Conservation (phyloP, 2,113 vertebrate species). For the Zapornia atra region DNA sequence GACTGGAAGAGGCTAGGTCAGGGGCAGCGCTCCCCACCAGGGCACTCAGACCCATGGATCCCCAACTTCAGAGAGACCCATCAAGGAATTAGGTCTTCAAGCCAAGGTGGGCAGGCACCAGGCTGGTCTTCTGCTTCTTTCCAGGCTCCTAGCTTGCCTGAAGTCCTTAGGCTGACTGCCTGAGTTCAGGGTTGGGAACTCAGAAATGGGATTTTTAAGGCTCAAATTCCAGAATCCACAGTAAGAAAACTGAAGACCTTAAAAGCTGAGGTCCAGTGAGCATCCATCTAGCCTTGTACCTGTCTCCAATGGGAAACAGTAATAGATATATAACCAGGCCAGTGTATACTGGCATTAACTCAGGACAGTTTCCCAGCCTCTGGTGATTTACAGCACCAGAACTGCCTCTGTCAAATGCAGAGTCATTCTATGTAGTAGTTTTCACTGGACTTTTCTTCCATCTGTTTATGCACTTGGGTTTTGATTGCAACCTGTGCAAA, state of each 20-base stretch:
- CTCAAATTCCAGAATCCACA: background rate
- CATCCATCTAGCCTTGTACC: background rate
- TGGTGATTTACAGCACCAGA: background rate
- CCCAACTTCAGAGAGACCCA: background rate
- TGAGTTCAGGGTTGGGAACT: background rate
- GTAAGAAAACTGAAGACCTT: background rate
- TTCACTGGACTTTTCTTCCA: background rate
- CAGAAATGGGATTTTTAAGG: background rate
- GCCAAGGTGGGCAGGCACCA: background rate
- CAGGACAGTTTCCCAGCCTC: background rate
- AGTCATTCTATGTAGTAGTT: background rate
- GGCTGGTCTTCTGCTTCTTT: background rate
- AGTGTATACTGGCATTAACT: background rate
- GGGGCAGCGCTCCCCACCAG: background rate
- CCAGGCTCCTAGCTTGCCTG: background rate
- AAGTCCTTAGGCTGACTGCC: background rate
- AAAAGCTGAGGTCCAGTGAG: background rate
- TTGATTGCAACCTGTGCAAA: background rate
- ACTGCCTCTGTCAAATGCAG: background rate
- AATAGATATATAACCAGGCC: background rate
- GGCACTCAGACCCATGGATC: background rate
- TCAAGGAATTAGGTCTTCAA: background rate
- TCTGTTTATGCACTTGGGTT: background rate
- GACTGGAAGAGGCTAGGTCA: background rate
- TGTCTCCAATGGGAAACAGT: background rate